Evolutionary conservation across 1,140 invertebrate species (phyloP), one percentile per base, ranked within the genome.

Genomic region (Zeugodacus cucurbitae): DNA sequence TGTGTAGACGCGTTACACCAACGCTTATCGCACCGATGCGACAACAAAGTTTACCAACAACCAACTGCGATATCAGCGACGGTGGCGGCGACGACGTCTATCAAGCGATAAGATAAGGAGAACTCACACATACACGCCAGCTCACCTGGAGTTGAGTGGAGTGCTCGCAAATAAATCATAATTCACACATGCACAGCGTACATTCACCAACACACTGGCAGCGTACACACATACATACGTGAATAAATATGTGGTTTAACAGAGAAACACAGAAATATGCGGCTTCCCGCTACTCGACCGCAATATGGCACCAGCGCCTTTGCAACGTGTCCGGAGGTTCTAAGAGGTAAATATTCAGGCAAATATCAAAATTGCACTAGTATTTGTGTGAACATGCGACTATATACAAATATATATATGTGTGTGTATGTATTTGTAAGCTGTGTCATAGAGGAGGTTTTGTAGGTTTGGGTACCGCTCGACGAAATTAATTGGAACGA

Each of bases 91-190:
- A 54, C 37, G 41, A 78, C 34, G 87, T 86, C 57, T 37, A 58
- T 58, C 22, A 67, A 86, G 44, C 87, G 87, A 88, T 89, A 88
- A 89, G 87, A 89, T 89, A 89, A 89, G 58, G 34, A 37, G 67
- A 41, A 82, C 88, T 41, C 54, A 88, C n/a, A 87, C 64, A n/a
- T 34, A 62, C 70, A 70, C 29, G 37, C 41, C 32, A 86, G 44
- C 58, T 54, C 37, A 62, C 32, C 59, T 67, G 44, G 37, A n/a
- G n/a, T n/a, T n/a, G n/a, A n/a, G n/a, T n/a, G n/a, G n/a, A 64
- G 74, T 82, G 74, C 41, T 82, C n/a, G 59, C 88, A 91, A 91
- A 92, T 92, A 92, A 92, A 92, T 92, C 91, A 92, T 91, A 92
- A 92, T 90, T 90, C 90, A 89, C 89, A 89, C 89, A 90, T 88